A percentile compares a stretch with the other conserved stretches of the same genome.
phyloP scores from a whole-genome alignment of 2,888 invertebrate species.

The Biston stratarius region DNA sequence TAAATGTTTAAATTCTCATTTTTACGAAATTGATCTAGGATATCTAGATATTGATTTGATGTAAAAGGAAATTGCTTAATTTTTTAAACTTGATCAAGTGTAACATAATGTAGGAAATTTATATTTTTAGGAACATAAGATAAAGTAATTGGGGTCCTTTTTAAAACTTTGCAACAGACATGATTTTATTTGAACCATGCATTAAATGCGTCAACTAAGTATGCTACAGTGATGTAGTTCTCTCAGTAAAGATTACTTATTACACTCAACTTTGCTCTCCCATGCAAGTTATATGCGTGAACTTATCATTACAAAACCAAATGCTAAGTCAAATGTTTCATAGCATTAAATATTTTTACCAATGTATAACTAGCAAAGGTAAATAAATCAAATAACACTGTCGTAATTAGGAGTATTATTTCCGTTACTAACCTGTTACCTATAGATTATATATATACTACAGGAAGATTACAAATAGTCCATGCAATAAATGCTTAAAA shows the following conservation, averaged over 20 bases:
- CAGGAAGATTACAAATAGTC: too few species aligned
- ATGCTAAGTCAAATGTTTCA: slow-evolving; percentile 84
- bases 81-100: slow-evolving; percentile 76
- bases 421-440: neutral
- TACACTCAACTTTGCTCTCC: slow-evolving; percentile 60
- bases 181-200: slow-evolving; percentile 61
- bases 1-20: slow-evolving; percentile 61
- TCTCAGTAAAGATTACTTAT: slow-evolving; percentile 29
- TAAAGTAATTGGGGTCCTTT: slow-evolving; percentile 78
- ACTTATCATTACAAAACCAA: slow-evolving; percentile 77
- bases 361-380: slow-evolving; percentile 85
- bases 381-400: slow-evolving; percentile 85
- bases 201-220: slow-evolving; percentile 57
- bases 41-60: slow-evolving; percentile 59
- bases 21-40: slow-evolving; percentile 57
- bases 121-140: slow-evolving; percentile 82
- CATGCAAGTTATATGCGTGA: slow-evolving; percentile 68
- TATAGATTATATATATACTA: neutral
- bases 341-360: slow-evolving; percentile 85
- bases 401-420: slow-evolving; percentile 42
- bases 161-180: slow-evolving; percentile 71
- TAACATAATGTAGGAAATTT: slow-evolving; percentile 81
- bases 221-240: slow-evolving; percentile 52
- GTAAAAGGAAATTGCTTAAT: slow-evolving; percentile 60
- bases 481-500: too few species aligned